Conservation (phyloP, 2,888 invertebrate species). For the Eupelmus urozonus region DNA sequence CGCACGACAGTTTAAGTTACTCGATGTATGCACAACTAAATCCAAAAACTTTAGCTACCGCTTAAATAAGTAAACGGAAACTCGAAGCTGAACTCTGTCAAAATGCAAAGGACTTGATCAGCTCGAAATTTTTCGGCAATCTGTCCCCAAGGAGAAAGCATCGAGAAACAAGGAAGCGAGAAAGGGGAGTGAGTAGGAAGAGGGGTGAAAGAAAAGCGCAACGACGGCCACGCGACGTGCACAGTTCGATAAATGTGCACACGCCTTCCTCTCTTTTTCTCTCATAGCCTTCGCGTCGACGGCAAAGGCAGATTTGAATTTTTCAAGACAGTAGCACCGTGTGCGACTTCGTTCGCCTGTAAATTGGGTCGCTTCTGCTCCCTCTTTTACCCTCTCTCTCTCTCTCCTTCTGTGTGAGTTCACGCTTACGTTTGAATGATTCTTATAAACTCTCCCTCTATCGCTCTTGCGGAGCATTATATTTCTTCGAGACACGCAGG, state of each 20-base stretch:
- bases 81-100: too few relatives aligned
- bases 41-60: too few relatives aligned
- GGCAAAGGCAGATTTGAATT: conserved; percentile 51
- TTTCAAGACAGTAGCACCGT: conserved; percentile 47
- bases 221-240: conserved; percentile 14
- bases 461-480: conserved; percentile 1
- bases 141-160: neutral
- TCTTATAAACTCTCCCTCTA: conserved; percentile 35
- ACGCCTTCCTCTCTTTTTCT: conserved; percentile 1
- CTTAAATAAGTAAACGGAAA: too few relatives aligned
- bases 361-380: conserved; percentile 44
- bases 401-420: neutral
- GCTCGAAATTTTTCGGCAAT: neutral
- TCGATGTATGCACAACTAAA: too few relatives aligned
- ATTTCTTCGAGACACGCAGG: conserved; percentile 41
- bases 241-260: conserved; percentile 46
- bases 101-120: neutral
- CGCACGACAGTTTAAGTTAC: too few relatives aligned
- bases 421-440: conserved; percentile 41
- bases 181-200: neutral
- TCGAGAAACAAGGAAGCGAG: neutral
- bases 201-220: conserved; percentile 22
- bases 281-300: conserved; percentile 6
- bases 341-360: conserved; percentile 28
- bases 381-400: neutral